phyloP scores from a whole-genome alignment of 2,888 invertebrate genomes.

The Agrotis clavis region DNA sequence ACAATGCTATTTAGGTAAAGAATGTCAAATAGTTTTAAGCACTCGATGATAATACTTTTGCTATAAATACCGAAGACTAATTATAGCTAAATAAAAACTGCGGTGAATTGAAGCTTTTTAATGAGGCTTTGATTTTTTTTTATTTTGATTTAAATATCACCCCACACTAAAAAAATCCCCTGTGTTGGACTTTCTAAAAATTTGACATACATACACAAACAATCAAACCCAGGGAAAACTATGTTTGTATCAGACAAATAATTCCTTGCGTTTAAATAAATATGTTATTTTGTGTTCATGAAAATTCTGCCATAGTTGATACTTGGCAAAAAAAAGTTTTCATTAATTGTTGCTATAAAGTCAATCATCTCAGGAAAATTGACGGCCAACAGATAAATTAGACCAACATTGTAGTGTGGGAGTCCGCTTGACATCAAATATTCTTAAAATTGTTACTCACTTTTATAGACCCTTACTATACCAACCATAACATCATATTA shows the following conservation, averaged over 20 bases:
- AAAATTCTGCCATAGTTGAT: neutral
- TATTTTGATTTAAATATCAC: no score
- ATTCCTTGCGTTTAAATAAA: no score
- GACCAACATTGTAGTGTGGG: neutral
- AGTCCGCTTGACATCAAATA: no score
- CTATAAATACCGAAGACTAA: neutral
- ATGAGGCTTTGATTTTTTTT: no score
- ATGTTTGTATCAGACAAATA: no score
- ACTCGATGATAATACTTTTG: neutral
- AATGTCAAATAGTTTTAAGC: no score
- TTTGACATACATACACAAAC: no score
- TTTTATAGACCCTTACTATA: constrained; percentile 6
- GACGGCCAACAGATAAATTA: neutral
- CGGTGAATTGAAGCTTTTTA: neutral
- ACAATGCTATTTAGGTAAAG: constrained; percentile 16
- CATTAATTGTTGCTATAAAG: no score
- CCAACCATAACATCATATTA: constrained; percentile 30
- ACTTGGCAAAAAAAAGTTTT: neutral
- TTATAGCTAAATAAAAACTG: neutral
- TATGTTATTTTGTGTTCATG: no score
- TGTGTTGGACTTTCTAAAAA: no score
- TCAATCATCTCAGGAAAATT: neutral
- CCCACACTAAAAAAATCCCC: no score
- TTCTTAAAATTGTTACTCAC: neutral
- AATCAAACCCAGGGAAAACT: no score